Conservation (phyloP, 2,888 invertebrate genomes). For the Parnassius apollo region DNA sequence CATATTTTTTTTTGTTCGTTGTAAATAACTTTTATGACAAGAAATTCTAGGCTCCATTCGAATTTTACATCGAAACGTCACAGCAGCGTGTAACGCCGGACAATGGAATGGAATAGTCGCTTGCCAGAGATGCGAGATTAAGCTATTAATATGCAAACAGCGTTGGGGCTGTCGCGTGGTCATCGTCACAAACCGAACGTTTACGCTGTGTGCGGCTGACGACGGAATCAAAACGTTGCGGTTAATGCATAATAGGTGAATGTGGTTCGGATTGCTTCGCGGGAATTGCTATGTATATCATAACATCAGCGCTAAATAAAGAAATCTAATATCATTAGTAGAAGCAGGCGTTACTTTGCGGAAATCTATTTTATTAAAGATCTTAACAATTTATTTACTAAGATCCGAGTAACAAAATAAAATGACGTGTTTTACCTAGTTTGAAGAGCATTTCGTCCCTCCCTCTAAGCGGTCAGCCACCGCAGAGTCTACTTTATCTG, state of each 20-base stretch:
- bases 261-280: not conserved
- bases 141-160: slow-evolving; percentile 36
- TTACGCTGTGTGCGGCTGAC: slow-evolving; percentile 13
- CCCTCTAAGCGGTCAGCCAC: too few species aligned
- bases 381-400: too few species aligned
- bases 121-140: slow-evolving; percentile 44
- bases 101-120: slow-evolving; percentile 51
- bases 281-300: not conserved
- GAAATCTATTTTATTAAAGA: too few species aligned
- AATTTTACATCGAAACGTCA: slow-evolving; percentile 1
- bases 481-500: too few species aligned
- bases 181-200: slow-evolving; percentile 2
- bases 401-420: too few species aligned
- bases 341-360: too few species aligned
- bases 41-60: not conserved
- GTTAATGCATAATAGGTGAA: slow-evolving; percentile 8
- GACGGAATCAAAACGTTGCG: slow-evolving; percentile 15
- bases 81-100: slow-evolving; percentile 33
- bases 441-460: too few species aligned
- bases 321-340: too few species aligned
- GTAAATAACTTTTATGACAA: too few species aligned
- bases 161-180: slow-evolving; percentile 12
- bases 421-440: too few species aligned
- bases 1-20: too few species aligned
- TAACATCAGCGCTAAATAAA: too few species aligned